A percentile compares a stretch with the other conserved stretches of the same genome.
These are phyloP conservation scores for Uloborus plumipes DNA, from an alignment of 2,888 invertebrate species.

Conservation along the genomic window DNA sequence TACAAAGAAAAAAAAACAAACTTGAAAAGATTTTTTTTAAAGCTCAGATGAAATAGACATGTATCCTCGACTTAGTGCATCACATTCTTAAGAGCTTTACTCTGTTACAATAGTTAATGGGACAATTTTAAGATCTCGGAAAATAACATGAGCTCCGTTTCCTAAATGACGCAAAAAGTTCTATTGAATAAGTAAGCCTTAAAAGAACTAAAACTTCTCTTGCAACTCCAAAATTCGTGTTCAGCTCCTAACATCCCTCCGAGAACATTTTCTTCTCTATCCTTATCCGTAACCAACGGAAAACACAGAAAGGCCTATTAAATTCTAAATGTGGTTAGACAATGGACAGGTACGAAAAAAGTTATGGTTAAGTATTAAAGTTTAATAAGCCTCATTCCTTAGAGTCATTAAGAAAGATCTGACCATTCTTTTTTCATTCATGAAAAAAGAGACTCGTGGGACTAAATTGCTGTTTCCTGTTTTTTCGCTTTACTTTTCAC, in stretches of 20 bases:
- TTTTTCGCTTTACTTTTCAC: slow-evolving; percentile 1
- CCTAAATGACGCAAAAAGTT: slow-evolving; percentile 41
- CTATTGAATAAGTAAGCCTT: slow-evolving; percentile 28
- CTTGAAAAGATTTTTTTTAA: too few species aligned
- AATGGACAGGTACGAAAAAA: slow-evolving; percentile 40
- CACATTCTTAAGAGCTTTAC: too few species aligned
- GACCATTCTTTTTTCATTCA: slow-evolving; percentile 3
- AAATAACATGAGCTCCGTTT: slow-evolving; percentile 16
- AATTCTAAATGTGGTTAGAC: slow-evolving; percentile 43
- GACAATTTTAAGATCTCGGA: slow-evolving; percentile 37
- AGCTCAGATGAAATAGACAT: too few species aligned
- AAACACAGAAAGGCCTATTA: slow-evolving; percentile 51
- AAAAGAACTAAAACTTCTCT: slow-evolving; percentile 45
- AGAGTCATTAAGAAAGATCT: slow-evolving; percentile 35
- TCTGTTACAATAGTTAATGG: too few species aligned
- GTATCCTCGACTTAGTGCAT: too few species aligned
- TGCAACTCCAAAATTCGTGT: slow-evolving; percentile 47
- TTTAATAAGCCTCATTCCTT: slow-evolving; percentile 55
- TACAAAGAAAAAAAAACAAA: too few species aligned
- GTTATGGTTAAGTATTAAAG: slow-evolving; percentile 54
- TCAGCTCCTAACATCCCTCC: slow-evolving; percentile 37
- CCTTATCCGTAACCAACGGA: slow-evolving; percentile 36
- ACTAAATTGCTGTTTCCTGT: slow-evolving; percentile 8
- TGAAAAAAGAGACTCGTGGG: slow-evolving; percentile 29
- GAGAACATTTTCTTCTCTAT: slow-evolving; percentile 27